phyloP scores from a whole-genome alignment of 2,797 vertebrate genomes.

The Leucoraja ocellata region DNA sequence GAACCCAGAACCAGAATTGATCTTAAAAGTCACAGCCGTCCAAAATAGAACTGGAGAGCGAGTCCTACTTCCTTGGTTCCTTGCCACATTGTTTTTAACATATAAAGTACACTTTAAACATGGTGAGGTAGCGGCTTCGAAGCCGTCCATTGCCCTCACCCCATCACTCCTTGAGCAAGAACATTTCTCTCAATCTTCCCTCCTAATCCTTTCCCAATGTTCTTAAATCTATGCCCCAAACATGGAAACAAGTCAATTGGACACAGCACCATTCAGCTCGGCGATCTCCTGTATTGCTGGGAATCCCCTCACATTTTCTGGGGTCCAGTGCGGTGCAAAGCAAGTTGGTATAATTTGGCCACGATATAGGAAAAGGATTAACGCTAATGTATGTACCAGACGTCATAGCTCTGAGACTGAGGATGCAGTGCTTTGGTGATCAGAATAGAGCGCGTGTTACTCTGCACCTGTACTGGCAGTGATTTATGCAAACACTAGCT shows the following conservation, averaged over 20 bases:
- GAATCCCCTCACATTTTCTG: background rate
- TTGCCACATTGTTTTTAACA: too few species aligned
- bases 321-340: background rate
- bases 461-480: background rate
- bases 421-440: background rate
- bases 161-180: too few species aligned
- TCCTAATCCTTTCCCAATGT: too few species aligned
- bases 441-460: background rate
- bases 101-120: too few species aligned
- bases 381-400: background rate
- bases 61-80: too few species aligned
- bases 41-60: too few species aligned
- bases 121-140: too few species aligned
- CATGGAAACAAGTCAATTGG: too few species aligned
- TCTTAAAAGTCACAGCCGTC: too few species aligned
- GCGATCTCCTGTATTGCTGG: background rate
- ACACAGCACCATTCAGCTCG: background rate
- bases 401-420: background rate
- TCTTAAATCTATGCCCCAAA: too few species aligned
- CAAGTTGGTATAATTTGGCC: background rate
- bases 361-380: slow-evolving; percentile 3
- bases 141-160: too few species aligned
- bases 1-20: background rate
- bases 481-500: background rate
- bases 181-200: too few species aligned